Conservation (phyloP, 2,113 vertebrate species). For the Mionectes macconnelli region DNA sequence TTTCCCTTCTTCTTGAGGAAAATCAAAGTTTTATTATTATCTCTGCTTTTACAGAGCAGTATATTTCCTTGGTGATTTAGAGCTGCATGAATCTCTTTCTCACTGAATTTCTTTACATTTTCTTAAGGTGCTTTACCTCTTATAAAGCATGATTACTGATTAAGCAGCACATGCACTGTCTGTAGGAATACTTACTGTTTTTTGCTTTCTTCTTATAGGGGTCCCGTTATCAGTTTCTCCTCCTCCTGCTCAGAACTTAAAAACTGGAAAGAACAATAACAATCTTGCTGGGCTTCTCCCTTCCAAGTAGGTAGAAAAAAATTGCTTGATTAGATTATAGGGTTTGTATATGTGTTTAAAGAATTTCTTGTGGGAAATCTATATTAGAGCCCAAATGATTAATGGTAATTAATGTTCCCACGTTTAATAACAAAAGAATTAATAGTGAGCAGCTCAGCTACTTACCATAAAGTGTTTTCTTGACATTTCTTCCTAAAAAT, state of each 20-base stretch:
- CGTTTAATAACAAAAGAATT: constrained; percentile 60
- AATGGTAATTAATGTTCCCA: constrained; percentile 59
- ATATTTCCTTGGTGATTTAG: neutral
- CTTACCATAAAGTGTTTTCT: constrained; percentile 33
- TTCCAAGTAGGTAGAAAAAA: constrained; percentile 50
- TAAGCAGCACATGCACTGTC: neutral
- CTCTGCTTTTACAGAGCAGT: neutral
- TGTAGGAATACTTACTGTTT: neutral
- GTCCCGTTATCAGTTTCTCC: neutral
- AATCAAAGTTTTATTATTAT: neutral
- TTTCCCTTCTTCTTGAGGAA: neutral
- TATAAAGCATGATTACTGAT: neutral
- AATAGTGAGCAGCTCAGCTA: constrained; percentile 43
- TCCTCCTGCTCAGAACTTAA: neutral
- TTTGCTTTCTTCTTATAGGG: neutral
- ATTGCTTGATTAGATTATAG: constrained; percentile 60
- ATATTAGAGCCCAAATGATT: constrained; percentile 38
- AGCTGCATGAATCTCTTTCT: neutral
- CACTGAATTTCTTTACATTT: neutral
- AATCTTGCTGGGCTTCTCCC: neutral
- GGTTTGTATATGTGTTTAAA: constrained; percentile 25
- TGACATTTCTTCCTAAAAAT: constrained; percentile 42
- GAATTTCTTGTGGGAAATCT: constrained; percentile 41
- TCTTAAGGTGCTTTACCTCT: neutral
- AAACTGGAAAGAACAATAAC: neutral